Conservation (phyloP, 1,140 invertebrate species). For the Drosophila quadrilineata region DNA sequence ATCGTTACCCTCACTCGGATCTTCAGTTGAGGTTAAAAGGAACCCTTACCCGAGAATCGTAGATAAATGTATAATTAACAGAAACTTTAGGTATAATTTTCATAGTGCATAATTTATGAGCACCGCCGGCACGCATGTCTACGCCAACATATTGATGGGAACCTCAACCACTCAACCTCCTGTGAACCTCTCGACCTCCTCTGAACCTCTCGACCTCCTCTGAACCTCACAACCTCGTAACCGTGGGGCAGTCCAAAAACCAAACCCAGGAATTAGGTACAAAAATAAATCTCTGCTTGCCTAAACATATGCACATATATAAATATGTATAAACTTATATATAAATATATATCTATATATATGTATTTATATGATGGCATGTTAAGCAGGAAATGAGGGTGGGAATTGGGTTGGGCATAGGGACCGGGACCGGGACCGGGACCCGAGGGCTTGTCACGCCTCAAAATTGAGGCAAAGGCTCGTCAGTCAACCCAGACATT, state of each 20-base stretch:
- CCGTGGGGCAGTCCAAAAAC: no score
- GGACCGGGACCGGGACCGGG: no score
- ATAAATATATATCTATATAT: not conserved
- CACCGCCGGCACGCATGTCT: constrained; percentile 17
- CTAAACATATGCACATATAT: constrained; percentile 2
- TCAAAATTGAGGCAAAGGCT: constrained; percentile 18
- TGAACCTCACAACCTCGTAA: no score
- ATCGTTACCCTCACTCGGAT: not conserved
- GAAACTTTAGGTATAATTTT: constrained; percentile 17
- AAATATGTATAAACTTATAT: constrained; percentile 3
- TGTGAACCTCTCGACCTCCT: no score
- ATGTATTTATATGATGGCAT: constrained; percentile 6
- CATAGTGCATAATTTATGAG: constrained; percentile 21
- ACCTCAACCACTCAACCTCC: no score
- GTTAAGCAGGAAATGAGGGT: not conserved
- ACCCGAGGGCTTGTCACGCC: constrained; percentile 6
- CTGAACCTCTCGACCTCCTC: no score
- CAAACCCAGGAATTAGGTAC: not conserved
- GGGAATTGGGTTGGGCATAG: not conserved
- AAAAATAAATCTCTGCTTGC: constrained; percentile 27
- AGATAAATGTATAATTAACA: constrained; percentile 22
- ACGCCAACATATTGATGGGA: constrained; percentile 1
- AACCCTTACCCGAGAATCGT: no score
- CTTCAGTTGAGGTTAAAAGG: not conserved
- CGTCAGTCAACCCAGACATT: not conserved